Percentiles rank a stretch among this genome's conserved stretches.
phyloP scores from a whole-genome alignment of 2,113 vertebrate genomes.

The Mesocricetus auratus region DNA sequence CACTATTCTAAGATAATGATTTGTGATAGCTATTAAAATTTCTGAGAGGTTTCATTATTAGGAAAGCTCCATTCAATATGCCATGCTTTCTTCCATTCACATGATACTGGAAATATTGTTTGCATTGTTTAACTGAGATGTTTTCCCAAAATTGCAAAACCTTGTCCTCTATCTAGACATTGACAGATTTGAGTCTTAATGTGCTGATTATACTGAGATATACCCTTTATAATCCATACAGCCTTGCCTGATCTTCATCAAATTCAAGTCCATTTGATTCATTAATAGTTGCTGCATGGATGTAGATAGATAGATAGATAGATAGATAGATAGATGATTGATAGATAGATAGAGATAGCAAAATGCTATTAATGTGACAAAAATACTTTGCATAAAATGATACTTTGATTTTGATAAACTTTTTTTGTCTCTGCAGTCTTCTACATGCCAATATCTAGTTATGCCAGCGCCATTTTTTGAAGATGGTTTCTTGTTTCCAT shows the following conservation, averaged over 20 bases:
- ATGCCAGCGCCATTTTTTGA: too few species aligned
- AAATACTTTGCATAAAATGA: constrained; percentile 59
- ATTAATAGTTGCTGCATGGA: background rate
- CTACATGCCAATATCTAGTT: too few species aligned
- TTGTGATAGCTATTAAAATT: background rate
- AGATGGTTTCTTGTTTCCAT: too few species aligned
- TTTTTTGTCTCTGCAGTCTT: background rate
- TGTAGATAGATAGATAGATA: too few species aligned
- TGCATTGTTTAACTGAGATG: constrained; percentile 14
- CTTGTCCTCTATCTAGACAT: fast-evolving
- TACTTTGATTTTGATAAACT: background rate
- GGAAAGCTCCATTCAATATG: background rate
- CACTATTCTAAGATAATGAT: background rate
- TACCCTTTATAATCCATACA: background rate
- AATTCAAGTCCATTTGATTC: background rate
- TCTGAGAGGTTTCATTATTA: background rate
- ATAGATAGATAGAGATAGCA: too few species aligned
- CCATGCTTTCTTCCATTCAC: background rate
- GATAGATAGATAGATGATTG: too few species aligned
- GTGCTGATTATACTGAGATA: background rate
- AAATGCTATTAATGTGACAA: constrained; percentile 15
- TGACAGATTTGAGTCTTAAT: constrained; percentile 36
- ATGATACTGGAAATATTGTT: background rate
- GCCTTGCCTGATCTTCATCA: background rate
- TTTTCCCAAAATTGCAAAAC: background rate